Percentiles rank a stretch among this genome's conserved stretches.
Conservation (phyloP, 2,113 vertebrate species). For the Xenus cinereus region DNA sequence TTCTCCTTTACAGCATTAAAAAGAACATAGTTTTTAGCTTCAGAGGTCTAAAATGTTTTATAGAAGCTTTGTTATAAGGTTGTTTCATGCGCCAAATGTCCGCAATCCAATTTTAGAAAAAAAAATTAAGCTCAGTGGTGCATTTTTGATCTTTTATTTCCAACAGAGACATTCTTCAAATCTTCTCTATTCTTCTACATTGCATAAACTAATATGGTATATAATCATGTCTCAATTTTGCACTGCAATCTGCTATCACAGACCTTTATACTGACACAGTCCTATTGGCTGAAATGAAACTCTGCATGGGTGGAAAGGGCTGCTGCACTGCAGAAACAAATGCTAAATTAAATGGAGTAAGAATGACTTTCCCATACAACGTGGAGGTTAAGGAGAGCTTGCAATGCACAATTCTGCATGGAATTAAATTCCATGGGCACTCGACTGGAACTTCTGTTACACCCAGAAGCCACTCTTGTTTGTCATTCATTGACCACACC, state of each 20-base stretch:
- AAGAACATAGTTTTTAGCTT: background rate
- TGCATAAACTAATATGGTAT: constrained; percentile 4
- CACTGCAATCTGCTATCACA: background rate
- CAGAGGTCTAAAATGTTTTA: constrained; percentile 35
- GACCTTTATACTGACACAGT: background rate
- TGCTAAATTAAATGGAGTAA: background rate
- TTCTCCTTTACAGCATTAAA: constrained; percentile 16
- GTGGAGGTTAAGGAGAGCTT: background rate
- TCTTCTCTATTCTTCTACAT: background rate
- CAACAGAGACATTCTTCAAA: constrained; percentile 8
- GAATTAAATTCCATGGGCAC: background rate
- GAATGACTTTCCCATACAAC: background rate
- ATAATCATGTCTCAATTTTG: constrained; percentile 1
- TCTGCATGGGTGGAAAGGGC: background rate
- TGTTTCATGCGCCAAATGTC: constrained; percentile 19
- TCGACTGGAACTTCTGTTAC: background rate
- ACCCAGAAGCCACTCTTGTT: background rate
- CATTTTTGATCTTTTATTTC: constrained; percentile 31
- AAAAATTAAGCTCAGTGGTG: background rate
- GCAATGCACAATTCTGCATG: background rate
- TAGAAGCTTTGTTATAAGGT: background rate
- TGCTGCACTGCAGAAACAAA: background rate
- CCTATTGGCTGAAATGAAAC: background rate
- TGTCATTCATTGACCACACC: background rate
- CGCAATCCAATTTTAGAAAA: background rate